Base-by-base conservation (phyloP, 2,113 vertebrate genomes). In the Dissostichus mawsoni region DNA sequence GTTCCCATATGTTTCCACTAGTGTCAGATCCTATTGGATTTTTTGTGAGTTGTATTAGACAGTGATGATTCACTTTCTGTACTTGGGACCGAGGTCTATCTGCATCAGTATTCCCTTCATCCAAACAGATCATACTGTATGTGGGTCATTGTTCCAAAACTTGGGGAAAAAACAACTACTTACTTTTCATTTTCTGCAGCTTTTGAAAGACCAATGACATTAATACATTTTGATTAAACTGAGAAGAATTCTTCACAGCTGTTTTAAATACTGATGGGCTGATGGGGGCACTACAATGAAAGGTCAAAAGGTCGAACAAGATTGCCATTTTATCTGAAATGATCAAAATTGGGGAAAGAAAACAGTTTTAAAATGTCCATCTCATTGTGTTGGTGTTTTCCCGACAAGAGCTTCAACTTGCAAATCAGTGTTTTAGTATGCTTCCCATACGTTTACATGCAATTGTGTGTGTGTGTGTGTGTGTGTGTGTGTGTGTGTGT, bases 351-450 rank as follows among this genome's bases (percentile, higher is more conserved):
- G 23, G 6, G 4, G 4, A 5, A 10, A 8, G 16, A 9, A 41
- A 58, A 52, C 4, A 6, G 14, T 18, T 29, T 29, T 11, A n/a
- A 13, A 25, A 25, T 5, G 11, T 25, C 52, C 36, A 56, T 16
- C 33, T 41, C 66, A 3, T 20, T 41, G 18, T 56, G 12, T 45
- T 56, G 2, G 5, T 23, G 23, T 16, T 56, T 16, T 5, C 2
- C 44, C 61, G 1, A 29, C 55, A 48, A 18, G 16, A 48, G 36
- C 45, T 17, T 69, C 4, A 36, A 11, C 9, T 57, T 25, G 29
- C 4, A 74, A 25, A 53, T 73, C 57, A 16, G 23, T 11, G 29
- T 44, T 59, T 83, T 83, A 77, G 63, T 78, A 85, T 87, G 70
- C 75, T 9, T 18, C 59, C 66, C 80, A 78, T 76, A 41, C 44